phyloP scores from a whole-genome alignment of 1,140 invertebrate species.

The Nilaparvata lugens region DNA sequence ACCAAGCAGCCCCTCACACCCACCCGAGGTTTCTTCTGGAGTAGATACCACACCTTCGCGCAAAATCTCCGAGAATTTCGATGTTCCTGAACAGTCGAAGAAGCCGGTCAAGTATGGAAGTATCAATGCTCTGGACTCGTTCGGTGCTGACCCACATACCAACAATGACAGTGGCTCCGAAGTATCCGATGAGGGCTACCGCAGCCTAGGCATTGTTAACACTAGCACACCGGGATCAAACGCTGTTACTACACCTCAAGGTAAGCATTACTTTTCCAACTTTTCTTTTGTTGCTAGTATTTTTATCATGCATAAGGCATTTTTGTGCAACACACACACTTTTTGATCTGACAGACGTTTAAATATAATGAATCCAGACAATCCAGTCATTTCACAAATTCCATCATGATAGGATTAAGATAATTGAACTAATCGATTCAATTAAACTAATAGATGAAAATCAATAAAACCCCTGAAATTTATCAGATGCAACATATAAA shows the following conservation, averaged over 20 bases:
- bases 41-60: conserved; percentile 13
- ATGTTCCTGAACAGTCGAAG: not conserved
- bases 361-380: too few relatives aligned
- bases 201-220: conserved; percentile 60
- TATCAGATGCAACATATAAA: too few relatives aligned
- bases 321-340: too few relatives aligned
- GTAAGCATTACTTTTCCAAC: too few relatives aligned
- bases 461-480: too few relatives aligned
- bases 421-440: too few relatives aligned
- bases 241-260: not conserved
- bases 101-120: conserved; percentile 12
- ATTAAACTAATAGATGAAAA: too few relatives aligned
- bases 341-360: too few relatives aligned
- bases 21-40: conserved; percentile 5
- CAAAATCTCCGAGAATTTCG: conserved; percentile 10
- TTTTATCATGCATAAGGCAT: too few relatives aligned
- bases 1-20: not conserved
- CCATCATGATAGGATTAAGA: too few relatives aligned
- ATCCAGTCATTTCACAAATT: too few relatives aligned
- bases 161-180: conserved; percentile 77
- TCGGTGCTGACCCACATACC: conserved; percentile 37
- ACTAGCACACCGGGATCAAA: conserved; percentile 22
- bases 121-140: conserved; percentile 14
- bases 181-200: conserved; percentile 78
- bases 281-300: too few relatives aligned